Evolutionary conservation across 2,797 vertebrate species (phyloP).

Genomic region (Tamandua tetradactyla): DNA sequence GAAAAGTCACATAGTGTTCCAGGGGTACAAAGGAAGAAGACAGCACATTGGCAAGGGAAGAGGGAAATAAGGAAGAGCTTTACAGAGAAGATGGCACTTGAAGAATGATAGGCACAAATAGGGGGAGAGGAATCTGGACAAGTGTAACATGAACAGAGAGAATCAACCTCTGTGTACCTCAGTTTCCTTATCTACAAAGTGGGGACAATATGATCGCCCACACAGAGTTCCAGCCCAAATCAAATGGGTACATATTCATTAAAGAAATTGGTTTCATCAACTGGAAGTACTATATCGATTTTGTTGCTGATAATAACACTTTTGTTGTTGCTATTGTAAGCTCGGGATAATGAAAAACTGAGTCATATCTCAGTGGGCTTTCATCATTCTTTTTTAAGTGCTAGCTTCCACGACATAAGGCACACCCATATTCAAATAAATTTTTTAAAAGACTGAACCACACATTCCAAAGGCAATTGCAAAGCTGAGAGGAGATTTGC

Average conservation of each 20-base stretch:
- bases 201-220: neutral
- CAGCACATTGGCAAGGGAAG: neutral
- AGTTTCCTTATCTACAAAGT: neutral
- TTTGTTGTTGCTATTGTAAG: neutral
- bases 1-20: neutral
- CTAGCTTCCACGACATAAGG: neutral
- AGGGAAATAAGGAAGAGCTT: neutral
- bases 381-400: neutral
- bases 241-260: neutral
- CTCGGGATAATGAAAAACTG: neutral
- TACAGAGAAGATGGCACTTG: constrained; percentile 2
- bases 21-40: neutral
- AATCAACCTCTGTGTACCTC: neutral
- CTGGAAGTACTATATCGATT: neutral
- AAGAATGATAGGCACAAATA: neutral
- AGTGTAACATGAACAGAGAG: neutral
- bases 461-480: neutral
- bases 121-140: neutral
- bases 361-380: neutral
- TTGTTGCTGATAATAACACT: neutral
- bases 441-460: neutral
- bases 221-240: neutral
- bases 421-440: neutral
- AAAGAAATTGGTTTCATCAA: neutral
- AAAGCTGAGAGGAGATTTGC: neutral